phyloP scores from a whole-genome alignment of 2,797 vertebrate species.

The Euphonia xanthogaster region DNA sequence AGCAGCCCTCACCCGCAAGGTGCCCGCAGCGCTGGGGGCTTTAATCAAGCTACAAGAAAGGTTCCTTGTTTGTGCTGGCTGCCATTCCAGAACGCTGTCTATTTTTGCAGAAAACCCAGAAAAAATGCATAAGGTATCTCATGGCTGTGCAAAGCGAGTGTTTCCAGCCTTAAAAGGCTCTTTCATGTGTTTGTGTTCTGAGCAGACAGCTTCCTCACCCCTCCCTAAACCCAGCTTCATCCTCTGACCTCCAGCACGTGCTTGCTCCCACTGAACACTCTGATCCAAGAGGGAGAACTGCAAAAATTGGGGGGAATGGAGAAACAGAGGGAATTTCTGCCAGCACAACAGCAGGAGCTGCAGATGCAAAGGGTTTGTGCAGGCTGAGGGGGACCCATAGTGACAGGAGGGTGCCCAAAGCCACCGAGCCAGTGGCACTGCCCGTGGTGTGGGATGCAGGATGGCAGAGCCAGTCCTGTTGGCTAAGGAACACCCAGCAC shows the following conservation, averaged over 20 bases:
- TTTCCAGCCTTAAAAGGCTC: not conserved
- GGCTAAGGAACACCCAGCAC: not conserved
- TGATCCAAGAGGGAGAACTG: rapidly evolving
- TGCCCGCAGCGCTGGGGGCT: not conserved
- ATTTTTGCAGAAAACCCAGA: not conserved
- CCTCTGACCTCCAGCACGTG: rapidly evolving
- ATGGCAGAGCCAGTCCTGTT: not conserved
- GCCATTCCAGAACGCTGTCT: not conserved
- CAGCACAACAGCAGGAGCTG: not conserved
- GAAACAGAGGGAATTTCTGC: not conserved
- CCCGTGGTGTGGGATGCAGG: rapidly evolving
- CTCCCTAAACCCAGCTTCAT: not conserved
- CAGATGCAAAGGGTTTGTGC: not conserved
- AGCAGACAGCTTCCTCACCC: not conserved
- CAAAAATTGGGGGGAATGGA: not conserved
- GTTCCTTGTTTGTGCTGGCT: not conserved
- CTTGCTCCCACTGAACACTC: rapidly evolving
- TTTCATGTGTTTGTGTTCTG: not conserved
- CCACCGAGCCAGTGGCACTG: rapidly evolving
- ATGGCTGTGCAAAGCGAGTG: not conserved
- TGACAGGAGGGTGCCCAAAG: not conserved
- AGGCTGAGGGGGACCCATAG: rapidly evolving
- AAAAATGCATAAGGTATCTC: not conserved
- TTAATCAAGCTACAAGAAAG: not conserved
- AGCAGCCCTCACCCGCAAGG: not conserved